Conservation (phyloP, 2,888 invertebrate species). For the Idaea aversata region DNA sequence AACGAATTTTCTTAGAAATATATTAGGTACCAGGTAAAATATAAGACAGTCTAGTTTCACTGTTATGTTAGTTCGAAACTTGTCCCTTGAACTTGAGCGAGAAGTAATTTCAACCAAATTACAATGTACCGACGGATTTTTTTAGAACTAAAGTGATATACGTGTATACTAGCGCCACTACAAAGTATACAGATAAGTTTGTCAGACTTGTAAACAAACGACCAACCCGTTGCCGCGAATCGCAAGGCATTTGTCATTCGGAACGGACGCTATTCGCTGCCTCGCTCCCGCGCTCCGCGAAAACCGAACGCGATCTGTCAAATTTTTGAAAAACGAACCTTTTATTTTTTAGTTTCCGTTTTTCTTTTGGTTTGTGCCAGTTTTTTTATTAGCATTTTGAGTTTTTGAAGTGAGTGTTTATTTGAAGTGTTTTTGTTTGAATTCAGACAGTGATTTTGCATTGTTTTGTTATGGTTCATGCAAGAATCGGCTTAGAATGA, state of each 20-base stretch:
- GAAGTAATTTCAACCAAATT: slow-evolving; percentile 30
- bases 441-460: slow-evolving; percentile 13
- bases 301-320: slow-evolving; percentile 45
- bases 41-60: slow-evolving; percentile 35
- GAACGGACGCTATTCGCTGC: slow-evolving; percentile 58
- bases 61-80: slow-evolving; percentile 33
- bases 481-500: slow-evolving; percentile 59
- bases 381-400: slow-evolving; percentile 14
- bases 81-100: slow-evolving; percentile 74
- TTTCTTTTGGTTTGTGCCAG: slow-evolving; percentile 16
- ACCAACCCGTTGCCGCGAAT: slow-evolving; percentile 54
- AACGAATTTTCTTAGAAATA: slow-evolving; percentile 27
- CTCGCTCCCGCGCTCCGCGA: slow-evolving; percentile 51
- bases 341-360: slow-evolving; percentile 26
- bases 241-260: slow-evolving; percentile 69
- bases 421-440: slow-evolving; percentile 31
- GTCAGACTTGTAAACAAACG: slow-evolving; percentile 60
- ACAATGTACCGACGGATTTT: slow-evolving; percentile 21
- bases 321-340: not conserved
- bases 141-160: not conserved
- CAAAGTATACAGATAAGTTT: not conserved
- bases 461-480: slow-evolving; percentile 48
- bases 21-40: slow-evolving; percentile 19
- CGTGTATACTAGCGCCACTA: not conserved
- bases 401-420: slow-evolving; percentile 21